A percentile compares a stretch with the other conserved stretches of the same genome.
Evolutionary conservation across 2,888 invertebrate genomes (phyloP).

Genomic region (Eupithecia abbreviata): DNA sequence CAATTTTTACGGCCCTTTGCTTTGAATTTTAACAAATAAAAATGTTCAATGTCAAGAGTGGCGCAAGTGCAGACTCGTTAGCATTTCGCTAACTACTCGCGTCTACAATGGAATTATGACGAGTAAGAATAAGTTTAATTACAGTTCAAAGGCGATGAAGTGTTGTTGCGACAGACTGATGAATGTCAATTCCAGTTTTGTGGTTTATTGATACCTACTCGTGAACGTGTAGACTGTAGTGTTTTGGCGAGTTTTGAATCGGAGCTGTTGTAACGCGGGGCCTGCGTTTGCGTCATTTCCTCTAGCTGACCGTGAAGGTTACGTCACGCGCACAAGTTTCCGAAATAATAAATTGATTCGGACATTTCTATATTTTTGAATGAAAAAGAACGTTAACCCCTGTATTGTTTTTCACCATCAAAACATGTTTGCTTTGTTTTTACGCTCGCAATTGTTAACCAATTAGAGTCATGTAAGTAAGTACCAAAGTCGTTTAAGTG

Average conservation of each 20-base stretch:
- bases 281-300: slow-evolving; percentile 79
- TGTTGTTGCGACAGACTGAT: slow-evolving; percentile 40
- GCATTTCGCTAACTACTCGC: slow-evolving; percentile 49
- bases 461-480: slow-evolving; percentile 34
- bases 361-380: slow-evolving; percentile 12
- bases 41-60: slow-evolving; percentile 56
- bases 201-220: slow-evolving; percentile 39
- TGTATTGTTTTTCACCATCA: slow-evolving; percentile 3
- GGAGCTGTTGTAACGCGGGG: slow-evolving; percentile 65
- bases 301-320: slow-evolving; percentile 80
- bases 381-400: slow-evolving; percentile 2
- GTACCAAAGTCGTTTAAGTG: background rate
- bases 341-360: slow-evolving; percentile 37
- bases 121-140: slow-evolving; percentile 48
- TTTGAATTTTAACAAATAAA: slow-evolving; percentile 45
- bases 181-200: slow-evolving; percentile 50
- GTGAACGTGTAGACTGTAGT: slow-evolving; percentile 54
- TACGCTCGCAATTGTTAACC: slow-evolving; percentile 18
- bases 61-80: slow-evolving; percentile 55
- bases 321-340: slow-evolving; percentile 68
- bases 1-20: slow-evolving; percentile 14
- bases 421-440: slow-evolving; percentile 12
- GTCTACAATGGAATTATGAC: slow-evolving; percentile 35
- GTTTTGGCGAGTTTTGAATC: slow-evolving; percentile 66
- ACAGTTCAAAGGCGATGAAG: slow-evolving; percentile 40